Evolutionary conservation across 2,888 invertebrate species (phyloP), one percentile per base, ranked within the genome.

Genomic region (Diarsia rubi): DNA sequence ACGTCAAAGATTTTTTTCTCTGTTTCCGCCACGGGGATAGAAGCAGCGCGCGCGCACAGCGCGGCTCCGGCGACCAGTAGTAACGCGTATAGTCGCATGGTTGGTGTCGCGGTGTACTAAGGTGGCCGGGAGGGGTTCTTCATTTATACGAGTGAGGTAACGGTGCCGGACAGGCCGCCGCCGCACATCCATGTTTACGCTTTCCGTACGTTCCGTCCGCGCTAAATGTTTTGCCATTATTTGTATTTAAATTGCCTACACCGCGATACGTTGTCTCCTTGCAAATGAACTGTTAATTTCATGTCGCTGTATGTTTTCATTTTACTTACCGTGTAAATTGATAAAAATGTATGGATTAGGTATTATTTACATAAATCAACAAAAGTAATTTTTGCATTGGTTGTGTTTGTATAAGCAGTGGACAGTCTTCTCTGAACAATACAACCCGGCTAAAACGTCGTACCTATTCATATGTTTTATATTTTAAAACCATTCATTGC

Each of bases 61-160:
- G 90, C 94, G 91, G 91, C 88, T 75, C 92, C 86, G 73, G 93
- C 89, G 83, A 95, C 80, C 69, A 94, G 79, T 65, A 95, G 82
- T 78, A 88, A 90, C 92, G 92, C 93, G 94, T 94, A 90, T 86
- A 91, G 89, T 89, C 93, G 93, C 96, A 97, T 97, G 92, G 91
- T 87, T 86, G 88, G 84, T 71, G 44, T 86, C 91, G 89, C 91
- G 90, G 88, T 85, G 88, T 87, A 93, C 94, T 94, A 89, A 81
- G 85, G 89, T 88, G 88, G 88, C 82, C 89, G 84, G 87, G 89
- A 83, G 90, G 88, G 90, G 86, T 74, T 85, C 85, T 77, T 83
- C 92, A 91, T 96, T 94, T 96, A 96, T 96, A 96, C 92, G 88
- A 81, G 79, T 81, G 82, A 88, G 78, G 85, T 96, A 96, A 96